These are phyloP conservation scores for Melospiza melodia DNA, from an alignment of 2,113 vertebrate genomes.

Conservation along the genomic window DNA sequence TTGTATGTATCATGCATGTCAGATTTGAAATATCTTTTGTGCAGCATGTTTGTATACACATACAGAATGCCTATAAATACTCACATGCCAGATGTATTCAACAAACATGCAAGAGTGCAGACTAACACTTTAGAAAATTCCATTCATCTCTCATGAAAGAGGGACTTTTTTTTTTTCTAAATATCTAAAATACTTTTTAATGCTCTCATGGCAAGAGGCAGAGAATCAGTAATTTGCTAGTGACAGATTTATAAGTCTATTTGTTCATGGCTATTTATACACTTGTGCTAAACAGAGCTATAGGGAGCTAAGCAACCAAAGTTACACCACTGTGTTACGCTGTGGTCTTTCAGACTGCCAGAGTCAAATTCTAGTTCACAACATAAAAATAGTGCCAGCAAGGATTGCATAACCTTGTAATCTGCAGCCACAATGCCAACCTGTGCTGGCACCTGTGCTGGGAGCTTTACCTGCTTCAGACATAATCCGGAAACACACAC, in stretches of 20 bases:
- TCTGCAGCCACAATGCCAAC: constrained; percentile 14
- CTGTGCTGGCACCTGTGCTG: not conserved
- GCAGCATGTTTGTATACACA: not conserved
- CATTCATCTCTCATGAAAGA: not conserved
- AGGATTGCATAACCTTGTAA: constrained; percentile 45
- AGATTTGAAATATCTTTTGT: not conserved
- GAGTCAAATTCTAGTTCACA: not conserved
- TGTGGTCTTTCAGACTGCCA: not conserved
- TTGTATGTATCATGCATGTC: not conserved
- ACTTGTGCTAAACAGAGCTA: not conserved
- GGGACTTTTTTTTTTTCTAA: not conserved
- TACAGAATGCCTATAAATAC: not conserved
- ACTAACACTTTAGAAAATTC: not conserved
- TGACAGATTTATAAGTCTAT: not conserved
- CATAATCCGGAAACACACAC: constrained; percentile 39
- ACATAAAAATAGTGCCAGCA: not conserved
- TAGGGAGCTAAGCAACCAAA: not conserved
- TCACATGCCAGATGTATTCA: not conserved
- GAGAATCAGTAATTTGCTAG: not conserved
- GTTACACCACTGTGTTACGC: not conserved
- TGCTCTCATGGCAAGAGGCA: not conserved
- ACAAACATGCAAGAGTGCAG: not conserved
- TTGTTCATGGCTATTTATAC: constrained; percentile 7
- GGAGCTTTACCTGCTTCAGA: constrained; percentile 46
- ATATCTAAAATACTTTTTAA: not conserved